These are phyloP conservation scores for Passer domesticus DNA, from an alignment of 2,113 vertebrate genomes.

Conservation along the genomic window DNA sequence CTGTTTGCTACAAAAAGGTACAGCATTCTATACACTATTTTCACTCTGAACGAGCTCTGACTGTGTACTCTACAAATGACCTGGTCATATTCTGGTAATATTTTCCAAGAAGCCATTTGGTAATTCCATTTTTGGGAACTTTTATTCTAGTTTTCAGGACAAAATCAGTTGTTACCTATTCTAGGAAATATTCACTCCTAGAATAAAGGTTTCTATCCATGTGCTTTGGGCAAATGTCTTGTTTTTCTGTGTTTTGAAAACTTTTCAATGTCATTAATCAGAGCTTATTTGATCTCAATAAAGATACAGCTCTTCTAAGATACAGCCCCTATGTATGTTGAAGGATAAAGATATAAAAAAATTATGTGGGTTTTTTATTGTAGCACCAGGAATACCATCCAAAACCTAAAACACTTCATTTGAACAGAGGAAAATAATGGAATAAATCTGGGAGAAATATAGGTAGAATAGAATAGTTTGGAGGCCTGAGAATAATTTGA, in stretches of 20 bases:
- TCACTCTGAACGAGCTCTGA: neutral
- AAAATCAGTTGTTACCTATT: neutral
- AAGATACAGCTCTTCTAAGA: neutral
- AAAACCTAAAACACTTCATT: neutral
- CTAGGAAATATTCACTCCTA: neutral
- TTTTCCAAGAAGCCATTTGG: neutral
- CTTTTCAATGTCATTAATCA: neutral
- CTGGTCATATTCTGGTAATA: neutral
- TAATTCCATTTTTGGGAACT: neutral
- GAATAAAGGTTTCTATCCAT: neutral
- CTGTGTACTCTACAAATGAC: neutral
- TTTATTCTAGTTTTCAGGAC: neutral
- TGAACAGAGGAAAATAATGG: neutral
- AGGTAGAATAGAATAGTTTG: neutral
- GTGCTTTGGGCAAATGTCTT: neutral
- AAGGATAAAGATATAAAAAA: neutral
- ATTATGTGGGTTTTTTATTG: neutral
- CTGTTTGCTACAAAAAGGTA: neutral
- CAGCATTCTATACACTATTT: neutral
- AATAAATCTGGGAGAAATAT: neutral
- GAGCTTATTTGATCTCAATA: neutral
- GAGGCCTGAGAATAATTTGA: neutral
- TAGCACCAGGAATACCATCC: neutral
- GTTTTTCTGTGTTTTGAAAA: neutral
- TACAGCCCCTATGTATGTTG: neutral